A percentile compares a stretch with the other conserved stretches of the same genome.
Conservation (phyloP, 2,888 invertebrate species). For the Perithous albicinctus region DNA sequence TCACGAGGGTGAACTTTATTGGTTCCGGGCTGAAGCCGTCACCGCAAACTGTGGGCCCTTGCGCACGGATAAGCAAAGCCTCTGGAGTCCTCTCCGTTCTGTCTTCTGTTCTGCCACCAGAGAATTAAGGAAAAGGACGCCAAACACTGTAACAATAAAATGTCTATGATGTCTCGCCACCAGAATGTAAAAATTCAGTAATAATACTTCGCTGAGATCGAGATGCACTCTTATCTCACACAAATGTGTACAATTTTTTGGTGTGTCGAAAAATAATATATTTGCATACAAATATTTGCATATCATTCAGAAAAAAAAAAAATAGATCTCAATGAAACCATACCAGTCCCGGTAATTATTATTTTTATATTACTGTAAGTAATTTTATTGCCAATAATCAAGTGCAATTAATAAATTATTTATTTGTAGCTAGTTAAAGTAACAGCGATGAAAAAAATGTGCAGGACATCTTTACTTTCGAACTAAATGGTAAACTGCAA, state of each 20-base stretch:
- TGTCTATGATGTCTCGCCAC: not conserved
- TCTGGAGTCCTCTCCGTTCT: conserved; percentile 56
- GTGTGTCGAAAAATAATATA: not conserved
- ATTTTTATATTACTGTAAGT: too few relatives aligned
- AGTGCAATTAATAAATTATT: too few relatives aligned
- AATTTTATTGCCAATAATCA: too few relatives aligned
- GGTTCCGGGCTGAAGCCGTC: conserved; percentile 59
- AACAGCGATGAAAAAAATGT: not conserved
- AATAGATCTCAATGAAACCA: too few relatives aligned
- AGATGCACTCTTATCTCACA: not conserved
- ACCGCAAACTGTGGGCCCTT: conserved; percentile 46
- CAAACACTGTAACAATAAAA: conserved; percentile 48
- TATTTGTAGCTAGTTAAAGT: too few relatives aligned
- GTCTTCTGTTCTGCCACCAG: conserved; percentile 39
- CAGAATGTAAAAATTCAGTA: not conserved
- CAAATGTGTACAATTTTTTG: not conserved
- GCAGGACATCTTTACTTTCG: not conserved
- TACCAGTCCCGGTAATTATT: too few relatives aligned
- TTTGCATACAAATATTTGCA: not conserved
- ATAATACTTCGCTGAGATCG: not conserved
- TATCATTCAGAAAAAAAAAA: not conserved
- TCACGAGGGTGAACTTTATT: conserved; percentile 64
- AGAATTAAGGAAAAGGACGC: conserved; percentile 35
- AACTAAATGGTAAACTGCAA: not conserved
- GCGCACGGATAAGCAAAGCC: conserved; percentile 62